phyloP scores from a whole-genome alignment of 2,113 vertebrate genomes.

The Coregonus clupeaformis region DNA sequence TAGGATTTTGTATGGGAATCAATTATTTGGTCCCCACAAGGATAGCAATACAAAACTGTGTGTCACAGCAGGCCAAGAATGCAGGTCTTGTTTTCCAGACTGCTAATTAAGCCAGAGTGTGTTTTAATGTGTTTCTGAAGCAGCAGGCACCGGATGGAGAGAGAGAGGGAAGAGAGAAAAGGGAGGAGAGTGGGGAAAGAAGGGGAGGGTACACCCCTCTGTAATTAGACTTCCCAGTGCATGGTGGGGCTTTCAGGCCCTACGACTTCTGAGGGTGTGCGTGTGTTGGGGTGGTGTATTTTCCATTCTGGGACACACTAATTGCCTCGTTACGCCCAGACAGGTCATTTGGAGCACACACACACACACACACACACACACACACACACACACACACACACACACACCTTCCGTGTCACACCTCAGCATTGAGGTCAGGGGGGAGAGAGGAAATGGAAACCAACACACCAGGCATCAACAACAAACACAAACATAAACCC shows the following conservation, averaged over 20 bases:
- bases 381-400: constrained; percentile 1
- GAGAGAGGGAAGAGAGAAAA: constrained; percentile 40
- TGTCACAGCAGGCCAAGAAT: constrained; percentile 67
- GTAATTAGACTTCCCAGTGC: constrained; percentile 70
- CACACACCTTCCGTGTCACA: neutral
- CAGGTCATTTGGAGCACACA: constrained; percentile 34
- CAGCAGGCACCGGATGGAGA: constrained; percentile 77
- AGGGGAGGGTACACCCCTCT: constrained; percentile 53
- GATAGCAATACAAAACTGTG: neutral
- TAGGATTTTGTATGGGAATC: too few relatives aligned
- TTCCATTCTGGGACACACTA: constrained; percentile 56
- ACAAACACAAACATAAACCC: too few relatives aligned
- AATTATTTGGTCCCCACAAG: too few relatives aligned
- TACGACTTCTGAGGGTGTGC: neutral
- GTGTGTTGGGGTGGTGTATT: constrained; percentile 1
- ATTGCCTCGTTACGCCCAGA: constrained; percentile 51
- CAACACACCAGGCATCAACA: too few relatives aligned
- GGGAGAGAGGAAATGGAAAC: too few relatives aligned
- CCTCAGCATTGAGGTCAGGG: too few relatives aligned
- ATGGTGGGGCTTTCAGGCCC: constrained; percentile 11
- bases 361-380: constrained; percentile 6
- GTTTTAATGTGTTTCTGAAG: constrained; percentile 73
- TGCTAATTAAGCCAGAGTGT: constrained; percentile 76
- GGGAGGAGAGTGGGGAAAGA: constrained; percentile 33
- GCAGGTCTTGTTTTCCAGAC: constrained; percentile 70